phyloP scores from a whole-genome alignment of 2,797 vertebrate genomes.

The Lepidocolaptes lacrymiger region DNA sequence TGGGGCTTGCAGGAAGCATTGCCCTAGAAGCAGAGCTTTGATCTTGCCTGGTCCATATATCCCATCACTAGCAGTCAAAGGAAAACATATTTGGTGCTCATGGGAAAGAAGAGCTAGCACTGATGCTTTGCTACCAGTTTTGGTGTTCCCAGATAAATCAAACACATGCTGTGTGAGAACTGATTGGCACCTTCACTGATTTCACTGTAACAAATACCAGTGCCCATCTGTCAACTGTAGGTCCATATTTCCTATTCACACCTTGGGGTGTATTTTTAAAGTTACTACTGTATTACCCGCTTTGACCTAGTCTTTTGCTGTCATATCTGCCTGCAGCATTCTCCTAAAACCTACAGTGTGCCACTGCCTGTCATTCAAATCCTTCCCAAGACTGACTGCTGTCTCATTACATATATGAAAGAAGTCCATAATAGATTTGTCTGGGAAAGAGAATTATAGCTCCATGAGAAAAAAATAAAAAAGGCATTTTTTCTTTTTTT shows the following conservation, averaged over 20 bases:
- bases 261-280: not conserved
- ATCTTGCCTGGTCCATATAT: not conserved
- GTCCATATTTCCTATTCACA: not conserved
- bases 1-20: not conserved
- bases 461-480: not conserved
- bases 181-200: not conserved
- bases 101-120: not conserved
- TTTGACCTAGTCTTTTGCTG: not conserved
- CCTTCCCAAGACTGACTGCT: not conserved
- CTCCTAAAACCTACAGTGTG: not conserved
- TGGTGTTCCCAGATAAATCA: not conserved
- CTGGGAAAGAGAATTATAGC: not conserved
- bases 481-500: not conserved
- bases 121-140: not conserved
- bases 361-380: not conserved
- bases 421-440: not conserved
- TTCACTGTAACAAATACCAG: not conserved
- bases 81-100: not conserved
- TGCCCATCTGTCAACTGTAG: not conserved
- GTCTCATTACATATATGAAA: not conserved
- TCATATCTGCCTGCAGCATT: not conserved
- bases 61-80: not conserved
- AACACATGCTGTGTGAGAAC: not conserved
- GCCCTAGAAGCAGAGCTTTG: not conserved
- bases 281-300: not conserved